These are phyloP conservation scores for Lipotes vexillifer DNA, from an alignment of 2,113 vertebrate species.

Conservation along the genomic window DNA sequence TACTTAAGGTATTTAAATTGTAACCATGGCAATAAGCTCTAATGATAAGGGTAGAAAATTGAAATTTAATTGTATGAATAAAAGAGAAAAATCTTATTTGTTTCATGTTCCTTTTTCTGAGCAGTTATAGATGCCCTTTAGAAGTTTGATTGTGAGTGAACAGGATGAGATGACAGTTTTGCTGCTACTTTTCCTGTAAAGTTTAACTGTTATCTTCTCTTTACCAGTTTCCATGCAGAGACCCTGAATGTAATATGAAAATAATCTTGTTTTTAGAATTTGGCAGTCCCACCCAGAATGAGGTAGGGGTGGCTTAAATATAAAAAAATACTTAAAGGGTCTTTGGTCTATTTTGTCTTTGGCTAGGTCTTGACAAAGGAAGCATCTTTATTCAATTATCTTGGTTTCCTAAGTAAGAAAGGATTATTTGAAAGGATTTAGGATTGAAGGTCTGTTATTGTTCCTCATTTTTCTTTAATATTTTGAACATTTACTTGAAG, in stretches of 20 bases:
- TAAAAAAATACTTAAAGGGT: background rate
- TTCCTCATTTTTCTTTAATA: conserved; percentile 20
- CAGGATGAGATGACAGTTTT: background rate
- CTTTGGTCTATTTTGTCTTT: background rate
- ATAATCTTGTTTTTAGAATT: conserved; percentile 3
- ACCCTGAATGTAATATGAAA: background rate
- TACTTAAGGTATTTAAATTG: background rate
- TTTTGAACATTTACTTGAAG: conserved; percentile 1
- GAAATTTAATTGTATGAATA: conserved; percentile 25
- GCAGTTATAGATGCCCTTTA: background rate
- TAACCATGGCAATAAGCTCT: background rate
- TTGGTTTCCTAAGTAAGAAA: background rate
- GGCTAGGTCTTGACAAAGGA: background rate
- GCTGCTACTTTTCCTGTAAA: background rate
- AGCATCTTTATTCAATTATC: background rate
- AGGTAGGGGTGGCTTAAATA: background rate
- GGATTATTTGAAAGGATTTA: background rate
- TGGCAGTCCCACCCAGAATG: background rate
- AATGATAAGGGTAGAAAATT: conserved; percentile 2
- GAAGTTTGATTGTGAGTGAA: background rate
- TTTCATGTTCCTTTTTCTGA: background rate
- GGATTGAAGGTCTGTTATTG: background rate
- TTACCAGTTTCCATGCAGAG: background rate
- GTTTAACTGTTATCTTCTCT: background rate
- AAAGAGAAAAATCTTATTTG: conserved; percentile 20